A percentile compares a stretch with the other conserved stretches of the same genome.
These are phyloP conservation scores for Enteromius thamalakanensis DNA, from an alignment of 2,797 vertebrate genomes.

Conservation along the genomic window DNA sequence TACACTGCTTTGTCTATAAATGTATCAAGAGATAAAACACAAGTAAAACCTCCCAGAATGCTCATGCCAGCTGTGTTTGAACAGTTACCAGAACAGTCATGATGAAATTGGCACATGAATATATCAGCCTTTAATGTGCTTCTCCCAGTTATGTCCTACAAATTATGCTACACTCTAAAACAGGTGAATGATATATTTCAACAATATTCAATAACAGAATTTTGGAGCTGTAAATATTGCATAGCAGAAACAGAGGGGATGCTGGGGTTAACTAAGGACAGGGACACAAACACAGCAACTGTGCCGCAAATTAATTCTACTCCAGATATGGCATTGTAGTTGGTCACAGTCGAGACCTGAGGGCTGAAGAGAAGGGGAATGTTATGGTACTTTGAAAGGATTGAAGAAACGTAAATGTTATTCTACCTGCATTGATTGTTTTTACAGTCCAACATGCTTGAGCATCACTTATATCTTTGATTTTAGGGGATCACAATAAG, in stretches of 20 bases:
- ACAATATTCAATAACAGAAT: constrained; percentile 55
- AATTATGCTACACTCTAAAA: constrained; percentile 69
- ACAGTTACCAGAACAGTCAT: constrained; percentile 70
- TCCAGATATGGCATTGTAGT: constrained; percentile 26
- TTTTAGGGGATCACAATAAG: constrained; percentile 48
- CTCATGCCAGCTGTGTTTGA: constrained; percentile 68
- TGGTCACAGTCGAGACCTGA: constrained; percentile 54
- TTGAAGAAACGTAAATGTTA: neutral
- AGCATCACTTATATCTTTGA: constrained; percentile 42
- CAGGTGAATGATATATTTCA: constrained; percentile 61
- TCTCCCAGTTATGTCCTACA: constrained; percentile 62
- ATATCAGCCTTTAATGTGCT: constrained; percentile 67
- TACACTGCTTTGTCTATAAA: constrained; percentile 80
- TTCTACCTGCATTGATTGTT: constrained; percentile 16
- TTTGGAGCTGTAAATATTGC: constrained; percentile 75
- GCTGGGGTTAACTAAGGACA: constrained; percentile 39
- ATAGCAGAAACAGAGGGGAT: constrained; percentile 80
- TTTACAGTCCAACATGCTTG: constrained; percentile 46
- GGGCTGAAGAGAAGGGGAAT: constrained; percentile 64
- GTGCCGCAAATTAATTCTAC: constrained; percentile 41
- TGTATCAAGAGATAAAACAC: constrained; percentile 76
- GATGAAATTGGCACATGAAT: constrained; percentile 76
- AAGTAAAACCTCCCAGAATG: constrained; percentile 62
- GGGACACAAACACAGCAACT: constrained; percentile 31
- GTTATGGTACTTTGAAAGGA: constrained; percentile 55